phyloP scores from a whole-genome alignment of 2,888 invertebrate genomes.

The Drosophila maculinotata region DNA sequence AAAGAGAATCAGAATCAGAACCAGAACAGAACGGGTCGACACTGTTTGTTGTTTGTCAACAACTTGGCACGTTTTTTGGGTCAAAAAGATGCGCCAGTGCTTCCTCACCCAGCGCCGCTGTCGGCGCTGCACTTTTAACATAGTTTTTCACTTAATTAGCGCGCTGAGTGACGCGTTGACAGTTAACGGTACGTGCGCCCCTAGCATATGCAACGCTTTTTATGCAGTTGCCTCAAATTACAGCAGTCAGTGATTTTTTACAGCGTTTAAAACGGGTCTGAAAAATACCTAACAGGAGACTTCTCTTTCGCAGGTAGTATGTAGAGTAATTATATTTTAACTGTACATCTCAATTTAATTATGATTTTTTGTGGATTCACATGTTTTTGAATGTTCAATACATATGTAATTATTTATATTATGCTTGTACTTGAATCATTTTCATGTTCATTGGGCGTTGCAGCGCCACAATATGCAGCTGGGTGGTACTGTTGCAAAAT shows the following conservation, averaged over 20 bases:
- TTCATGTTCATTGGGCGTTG: constrained; percentile 32
- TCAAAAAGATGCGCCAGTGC: constrained; percentile 54
- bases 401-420: neutral
- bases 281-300: neutral
- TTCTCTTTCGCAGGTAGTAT: neutral
- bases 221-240: constrained; percentile 31
- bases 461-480: constrained; percentile 20
- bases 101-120: neutral
- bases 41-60: constrained; percentile 74
- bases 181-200: constrained; percentile 69
- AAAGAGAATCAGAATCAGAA: constrained; percentile 14
- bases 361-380: too few species aligned
- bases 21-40: constrained; percentile 40
- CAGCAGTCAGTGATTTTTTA: constrained; percentile 23
- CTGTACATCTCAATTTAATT: neutral
- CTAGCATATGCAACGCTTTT: constrained; percentile 65
- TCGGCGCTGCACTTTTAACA: constrained; percentile 59
- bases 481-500: constrained; percentile 15
- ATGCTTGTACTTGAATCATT: constrained; percentile 4
- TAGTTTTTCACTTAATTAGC: constrained; percentile 80
- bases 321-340: neutral
- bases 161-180: constrained; percentile 73
- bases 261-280: neutral
- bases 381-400: neutral
- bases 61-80: constrained; percentile 72